Percentiles rank a stretch among this genome's conserved stretches.
Evolutionary conservation across 2,113 vertebrate genomes (phyloP).

Genomic region (Malurus alboscapulatus): DNA sequence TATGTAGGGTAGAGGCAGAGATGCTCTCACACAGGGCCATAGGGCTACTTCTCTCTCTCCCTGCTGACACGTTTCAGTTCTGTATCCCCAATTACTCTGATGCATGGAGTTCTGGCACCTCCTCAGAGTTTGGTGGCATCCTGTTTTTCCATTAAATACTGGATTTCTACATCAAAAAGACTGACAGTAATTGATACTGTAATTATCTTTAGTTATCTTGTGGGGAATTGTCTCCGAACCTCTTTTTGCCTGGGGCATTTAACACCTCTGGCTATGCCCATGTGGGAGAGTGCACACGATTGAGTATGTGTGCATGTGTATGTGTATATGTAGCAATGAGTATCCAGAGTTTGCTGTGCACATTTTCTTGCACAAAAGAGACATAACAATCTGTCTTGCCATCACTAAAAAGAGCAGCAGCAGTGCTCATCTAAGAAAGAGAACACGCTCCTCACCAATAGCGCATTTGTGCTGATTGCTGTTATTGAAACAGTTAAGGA

Average conservation of each 20-base stretch:
- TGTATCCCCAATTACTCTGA: not conserved
- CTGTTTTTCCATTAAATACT: not conserved
- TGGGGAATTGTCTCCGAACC: not conserved
- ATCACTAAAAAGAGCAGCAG: not conserved
- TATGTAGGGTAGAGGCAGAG: not conserved
- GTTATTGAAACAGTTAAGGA: conserved; percentile 25
- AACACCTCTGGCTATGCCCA: not conserved
- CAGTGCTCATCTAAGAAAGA: not conserved
- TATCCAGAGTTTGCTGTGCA: not conserved
- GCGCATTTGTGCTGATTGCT: not conserved
- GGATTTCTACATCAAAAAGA: not conserved
- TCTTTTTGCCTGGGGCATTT: not conserved
- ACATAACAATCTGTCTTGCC: not conserved
- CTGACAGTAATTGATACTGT: not conserved
- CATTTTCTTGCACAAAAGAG: not conserved
- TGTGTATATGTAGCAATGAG: not conserved
- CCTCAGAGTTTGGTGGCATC: not conserved
- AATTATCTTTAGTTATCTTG: not conserved
- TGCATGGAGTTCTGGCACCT: not conserved
- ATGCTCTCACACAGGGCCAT: not conserved
- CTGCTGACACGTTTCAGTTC: not conserved
- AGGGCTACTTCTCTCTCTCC: not conserved
- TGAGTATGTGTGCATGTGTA: not conserved
- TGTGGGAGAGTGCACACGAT: too few species aligned
- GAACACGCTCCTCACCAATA: not conserved